Evolutionary conservation across 2,797 vertebrate genomes (phyloP), one percentile per base, ranked within the genome.

Genomic region (Pangasius djambal): DNA sequence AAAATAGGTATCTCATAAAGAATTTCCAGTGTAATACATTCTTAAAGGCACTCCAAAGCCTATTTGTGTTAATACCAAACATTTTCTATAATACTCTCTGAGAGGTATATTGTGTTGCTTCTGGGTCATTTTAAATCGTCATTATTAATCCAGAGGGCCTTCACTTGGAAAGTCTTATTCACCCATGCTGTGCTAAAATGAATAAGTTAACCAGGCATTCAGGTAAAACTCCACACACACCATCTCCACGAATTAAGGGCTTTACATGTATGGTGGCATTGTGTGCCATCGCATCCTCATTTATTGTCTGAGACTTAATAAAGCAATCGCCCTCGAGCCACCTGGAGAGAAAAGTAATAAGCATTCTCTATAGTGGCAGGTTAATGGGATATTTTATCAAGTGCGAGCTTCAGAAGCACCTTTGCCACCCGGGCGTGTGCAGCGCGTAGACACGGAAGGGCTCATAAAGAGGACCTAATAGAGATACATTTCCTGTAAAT

Each of bases 351-450:
- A 94, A 94, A 91, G 92, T 92, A 91, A 93, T 86, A 92, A 86
- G 87, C 90, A 87, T 87, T 92, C 91, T 92, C 81, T 75, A 90
- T 90, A 88, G 91, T 87, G 88, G 88, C 91, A 94, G 94, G 93
- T 95, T 95, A 96, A 95, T 95, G 86, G 86, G 92, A 93, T 94
- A 91, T 95, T 95, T 95, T 93, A 92, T 91, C 92, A 92, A 88
- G 87, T 89, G 91, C 83, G 88, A 78, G 79, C 92, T 93, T 78
- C 78, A 87, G 86, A 91, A 77, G 90, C 79, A 89, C 87, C 86
- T 93, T 89, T 88, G 86, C 83, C 67, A 77, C 70, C 83, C 31
- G 1, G 40, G 50, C 55, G 52, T 48, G 59, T 83, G 81, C 89
- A 88, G 69, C 44, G 69, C 88, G 55, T 63, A 87, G 63, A 84